Percentiles rank a stretch among this genome's conserved stretches.
Evolutionary conservation across 2,113 vertebrate species (phyloP).

Genomic region (Ailurus styani): DNA sequence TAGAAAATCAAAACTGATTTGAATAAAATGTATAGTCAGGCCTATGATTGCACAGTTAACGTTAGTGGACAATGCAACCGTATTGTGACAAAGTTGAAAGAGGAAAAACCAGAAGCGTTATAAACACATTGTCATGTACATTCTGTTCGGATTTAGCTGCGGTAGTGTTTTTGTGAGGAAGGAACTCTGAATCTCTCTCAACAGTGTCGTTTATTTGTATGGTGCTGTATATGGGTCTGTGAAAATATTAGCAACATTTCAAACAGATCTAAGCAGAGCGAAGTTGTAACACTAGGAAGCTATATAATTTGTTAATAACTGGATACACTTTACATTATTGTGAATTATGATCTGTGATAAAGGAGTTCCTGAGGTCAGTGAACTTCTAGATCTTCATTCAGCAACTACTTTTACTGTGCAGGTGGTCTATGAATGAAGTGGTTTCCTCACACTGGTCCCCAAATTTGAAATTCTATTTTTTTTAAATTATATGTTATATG

Average conservation of each 20-base stretch:
- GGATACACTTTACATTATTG: background rate
- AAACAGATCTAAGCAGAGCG: background rate
- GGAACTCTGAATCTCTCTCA: background rate
- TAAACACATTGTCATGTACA: background rate
- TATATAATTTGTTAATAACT: background rate
- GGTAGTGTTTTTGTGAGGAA: background rate
- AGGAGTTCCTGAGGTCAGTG: background rate
- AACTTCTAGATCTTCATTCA: background rate
- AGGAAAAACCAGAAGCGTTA: background rate
- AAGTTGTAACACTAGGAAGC: background rate
- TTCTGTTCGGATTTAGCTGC: background rate
- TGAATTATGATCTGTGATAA: background rate
- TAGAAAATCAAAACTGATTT: conserved; percentile 35
- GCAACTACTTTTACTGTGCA: background rate
- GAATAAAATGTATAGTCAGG: conserved; percentile 24
- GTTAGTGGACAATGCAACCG: background rate
- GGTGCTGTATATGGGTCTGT: background rate
- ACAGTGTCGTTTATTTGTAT: background rate
- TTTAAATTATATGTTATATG: background rate
- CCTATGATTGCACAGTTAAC: background rate
- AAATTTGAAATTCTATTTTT: background rate
- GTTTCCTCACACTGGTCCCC: background rate
- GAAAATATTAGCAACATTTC: background rate
- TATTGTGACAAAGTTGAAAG: background rate
- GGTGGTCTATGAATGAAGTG: background rate